Base-by-base conservation (phyloP, 2,797 vertebrate genomes). In the Enteromius argenteus region DNA sequence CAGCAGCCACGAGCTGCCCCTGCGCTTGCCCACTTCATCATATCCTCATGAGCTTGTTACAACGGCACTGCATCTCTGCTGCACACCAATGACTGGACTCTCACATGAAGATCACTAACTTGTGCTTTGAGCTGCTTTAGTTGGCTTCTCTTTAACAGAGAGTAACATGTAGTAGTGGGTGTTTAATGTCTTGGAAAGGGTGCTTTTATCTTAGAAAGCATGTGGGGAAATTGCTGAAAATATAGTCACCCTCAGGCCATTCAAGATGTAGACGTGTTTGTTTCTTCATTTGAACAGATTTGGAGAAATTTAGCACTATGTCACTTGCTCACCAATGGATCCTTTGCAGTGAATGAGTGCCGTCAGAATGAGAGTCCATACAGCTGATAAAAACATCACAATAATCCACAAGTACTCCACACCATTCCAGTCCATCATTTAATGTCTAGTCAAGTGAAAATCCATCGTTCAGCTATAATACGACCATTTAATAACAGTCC, bases 1-100 rank as follows among this genome's bases (percentile, higher is more conserved):
- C 76, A 46, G 19, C 81, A 37, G 44, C 19, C 69, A 75, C 8
- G n/a, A 86, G 77, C 27, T 79, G 83, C 58, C 13, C 32, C 60
- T 56, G 19, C 3, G 7, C 46, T 67, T 42, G 37, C 79, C 74
- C 44, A 78, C 74, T 79, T 56, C 42, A 74, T 81, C 73, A 32
- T 56, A 62, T 81, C 37, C 39, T 58, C 60, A 71, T 44, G 17
- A 46, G 19, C 62, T 83, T 10, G 5, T 32, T 71, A 46, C 4
- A 80, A 68, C 5, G 2, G 7, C 4, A 2, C 53, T 69, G 19
- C 69, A 71, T 64, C 73, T 68, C 23, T 68, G 10, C 58, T 53
- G 44, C 49, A 72, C 77, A 76, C 23, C 21, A 75, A 46, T 77
- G 30, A 56, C 10, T 15, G 30, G 74, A 77, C 15, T 10, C n/a